Conservation (phyloP, 2,113 vertebrate genomes). For the Podocnemis expansa region DNA sequence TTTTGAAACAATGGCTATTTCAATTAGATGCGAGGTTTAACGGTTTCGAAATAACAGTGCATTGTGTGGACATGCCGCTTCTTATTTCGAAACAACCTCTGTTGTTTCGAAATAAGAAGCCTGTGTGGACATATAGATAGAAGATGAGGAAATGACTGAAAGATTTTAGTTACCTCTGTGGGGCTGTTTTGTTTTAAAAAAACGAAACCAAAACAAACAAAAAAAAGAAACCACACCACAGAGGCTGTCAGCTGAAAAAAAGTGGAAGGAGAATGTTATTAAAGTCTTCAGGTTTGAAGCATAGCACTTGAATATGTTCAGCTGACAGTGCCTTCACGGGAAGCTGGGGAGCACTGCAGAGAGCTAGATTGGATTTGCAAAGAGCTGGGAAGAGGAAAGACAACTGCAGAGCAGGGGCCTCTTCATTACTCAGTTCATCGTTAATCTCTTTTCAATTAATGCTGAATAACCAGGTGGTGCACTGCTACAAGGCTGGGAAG, state of each 20-base stretch:
- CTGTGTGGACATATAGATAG: too few species aligned
- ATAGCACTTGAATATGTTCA: neutral
- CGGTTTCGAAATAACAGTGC: too few species aligned
- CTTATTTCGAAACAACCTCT: too few species aligned
- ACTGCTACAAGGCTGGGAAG: neutral
- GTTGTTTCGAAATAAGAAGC: too few species aligned
- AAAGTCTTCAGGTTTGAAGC: neutral
- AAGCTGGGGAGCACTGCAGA: neutral
- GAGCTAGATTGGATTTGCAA: neutral
- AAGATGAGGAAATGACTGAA: accelerated
- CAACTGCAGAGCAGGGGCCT: neutral
- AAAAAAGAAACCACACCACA: neutral
- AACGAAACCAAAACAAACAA: too few species aligned
- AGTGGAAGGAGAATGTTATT: neutral
- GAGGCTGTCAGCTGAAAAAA: neutral
- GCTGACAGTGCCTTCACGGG: neutral
- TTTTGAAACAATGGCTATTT: too few species aligned
- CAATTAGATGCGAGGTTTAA: too few species aligned
- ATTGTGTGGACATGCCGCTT: too few species aligned
- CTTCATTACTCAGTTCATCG: neutral
- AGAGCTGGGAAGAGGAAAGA: neutral
- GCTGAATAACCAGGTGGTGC: too few species aligned
- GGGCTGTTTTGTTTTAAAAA: neutral
- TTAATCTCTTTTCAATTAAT: neutral
- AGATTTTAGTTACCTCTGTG: too few species aligned